Base-by-base conservation (phyloP, 1,140 invertebrate species). In the Oryctes rhinoceros region DNA sequence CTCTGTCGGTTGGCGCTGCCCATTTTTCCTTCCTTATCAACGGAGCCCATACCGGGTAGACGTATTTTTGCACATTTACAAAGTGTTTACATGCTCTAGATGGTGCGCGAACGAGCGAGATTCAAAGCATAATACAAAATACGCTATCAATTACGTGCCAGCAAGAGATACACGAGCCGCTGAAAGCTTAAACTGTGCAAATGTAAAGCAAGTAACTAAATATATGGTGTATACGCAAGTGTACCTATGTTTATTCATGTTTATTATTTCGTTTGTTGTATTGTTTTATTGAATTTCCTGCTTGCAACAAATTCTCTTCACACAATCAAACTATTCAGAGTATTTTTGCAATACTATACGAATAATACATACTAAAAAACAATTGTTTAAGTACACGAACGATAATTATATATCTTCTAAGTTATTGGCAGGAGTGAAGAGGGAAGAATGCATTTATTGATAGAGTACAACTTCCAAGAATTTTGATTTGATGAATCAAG, bases 41-140 rank as follows among this genome's bases (percentile, higher is more conserved):
- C 65, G 10, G 49, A 67, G 10, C 7, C 18, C 65, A 67, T 67
- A 67, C 65, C 18, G 65, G 20, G 65, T 35, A 35, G 30, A 67
- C 20, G 65, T 35, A 67, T 67, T 67, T 67, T 67, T 67, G 65
- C 65, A 35, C 30, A 35, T 67, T 67, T 35, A 67, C 65, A 67
- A 67, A 67, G 65, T 67, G 30, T 67, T 67, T 67, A 35, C 65
- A 35, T 67, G 65, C n/a, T 67, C 65, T 67, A 18, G 18, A 67
- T 67, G 65, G 65, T 67, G 65, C 24, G 24, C 65, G 18, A 30
- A 67, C 65, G 65, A 67, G 30, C 65, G 18, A 67, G 65, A 67
- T 67, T 67, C 65, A 67, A 67, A 67, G 65, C 65, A 67, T 67
- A 67, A 67, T 35, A 67, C 65, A 67, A 67, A 30, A 67, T 67